Conservation (phyloP, 2,888 invertebrate genomes). For the Gymnocheta viridis region DNA sequence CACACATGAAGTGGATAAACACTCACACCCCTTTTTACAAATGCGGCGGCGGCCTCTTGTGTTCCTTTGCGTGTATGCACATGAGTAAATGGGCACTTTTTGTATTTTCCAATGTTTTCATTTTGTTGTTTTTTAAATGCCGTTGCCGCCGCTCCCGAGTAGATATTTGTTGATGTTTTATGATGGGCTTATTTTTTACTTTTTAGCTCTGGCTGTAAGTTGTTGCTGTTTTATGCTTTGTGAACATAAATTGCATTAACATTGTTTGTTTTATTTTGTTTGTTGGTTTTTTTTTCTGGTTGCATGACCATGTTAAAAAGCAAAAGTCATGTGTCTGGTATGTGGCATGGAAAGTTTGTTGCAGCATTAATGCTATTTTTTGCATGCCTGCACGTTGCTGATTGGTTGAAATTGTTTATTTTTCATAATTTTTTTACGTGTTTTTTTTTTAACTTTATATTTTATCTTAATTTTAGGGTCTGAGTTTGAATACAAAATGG, state of each 20-base stretch:
- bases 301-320: conserved; percentile 45
- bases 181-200: conserved; percentile 16
- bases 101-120: conserved; percentile 24
- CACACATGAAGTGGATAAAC: conserved; percentile 9
- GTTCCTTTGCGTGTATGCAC: conserved; percentile 29
- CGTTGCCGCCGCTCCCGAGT: conserved; percentile 43
- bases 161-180: conserved; percentile 49
- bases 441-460: background rate
- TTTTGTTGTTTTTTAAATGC: conserved; percentile 40
- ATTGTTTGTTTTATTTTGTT: conserved; percentile 42
- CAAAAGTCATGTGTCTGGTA: conserved; percentile 44
- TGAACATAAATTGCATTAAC: conserved; percentile 67
- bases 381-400: conserved; percentile 54
- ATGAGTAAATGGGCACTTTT: conserved; percentile 29
- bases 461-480: conserved; percentile 16
- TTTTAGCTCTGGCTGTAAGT: conserved; percentile 7
- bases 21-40: conserved; percentile 37
- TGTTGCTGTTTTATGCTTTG: conserved; percentile 45
- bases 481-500: conserved; percentile 46
- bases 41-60: conserved; percentile 36
- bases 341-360: conserved; percentile 47
- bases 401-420: conserved; percentile 45
- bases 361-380: conserved; percentile 55
- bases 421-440: conserved; percentile 2
- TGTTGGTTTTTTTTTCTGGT: conserved; percentile 1